Evolutionary conservation across 2,797 vertebrate species (phyloP).

Genomic region (Ceyx erithaca): DNA sequence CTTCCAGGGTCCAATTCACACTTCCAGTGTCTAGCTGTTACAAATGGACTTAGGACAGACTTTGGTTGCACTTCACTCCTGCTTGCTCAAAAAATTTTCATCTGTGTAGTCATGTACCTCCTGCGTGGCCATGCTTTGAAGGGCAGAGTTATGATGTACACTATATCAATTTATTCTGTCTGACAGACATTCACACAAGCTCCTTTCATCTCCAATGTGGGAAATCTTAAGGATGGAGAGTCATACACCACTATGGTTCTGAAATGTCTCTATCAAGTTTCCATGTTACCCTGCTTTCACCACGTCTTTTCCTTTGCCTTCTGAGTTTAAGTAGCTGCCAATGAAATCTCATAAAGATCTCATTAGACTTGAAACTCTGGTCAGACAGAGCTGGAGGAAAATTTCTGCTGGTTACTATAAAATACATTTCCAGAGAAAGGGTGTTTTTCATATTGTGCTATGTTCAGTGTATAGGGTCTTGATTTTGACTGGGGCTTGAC

Average conservation of each 20-base stretch:
- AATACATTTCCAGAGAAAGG: neutral
- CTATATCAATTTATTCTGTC: neutral
- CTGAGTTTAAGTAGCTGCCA: constrained; percentile 15
- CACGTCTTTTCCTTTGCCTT: constrained; percentile 26
- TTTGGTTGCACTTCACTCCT: neutral
- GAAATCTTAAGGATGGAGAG: neutral
- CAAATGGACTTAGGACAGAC: neutral
- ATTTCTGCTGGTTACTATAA: neutral
- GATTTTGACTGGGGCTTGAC: constrained; percentile 31
- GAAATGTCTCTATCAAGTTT: constrained; percentile 20
- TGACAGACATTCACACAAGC: neutral
- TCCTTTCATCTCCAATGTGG: neutral
- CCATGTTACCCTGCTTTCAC: constrained; percentile 14
- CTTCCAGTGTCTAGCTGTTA: neutral
- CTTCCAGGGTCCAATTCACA: rapidly evolving
- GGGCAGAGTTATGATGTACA: neutral
- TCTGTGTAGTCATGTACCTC: neutral
- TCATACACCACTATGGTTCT: neutral
- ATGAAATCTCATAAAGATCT: constrained; percentile 26
- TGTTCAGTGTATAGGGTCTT: neutral
- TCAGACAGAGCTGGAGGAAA: constrained; percentile 14
- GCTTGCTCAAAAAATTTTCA: neutral
- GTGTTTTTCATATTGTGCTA: neutral
- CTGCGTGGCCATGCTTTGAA: neutral
- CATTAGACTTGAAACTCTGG: constrained; percentile 7